phyloP scores from a whole-genome alignment of 2,113 vertebrate species.

The Centrocercus urophasianus region DNA sequence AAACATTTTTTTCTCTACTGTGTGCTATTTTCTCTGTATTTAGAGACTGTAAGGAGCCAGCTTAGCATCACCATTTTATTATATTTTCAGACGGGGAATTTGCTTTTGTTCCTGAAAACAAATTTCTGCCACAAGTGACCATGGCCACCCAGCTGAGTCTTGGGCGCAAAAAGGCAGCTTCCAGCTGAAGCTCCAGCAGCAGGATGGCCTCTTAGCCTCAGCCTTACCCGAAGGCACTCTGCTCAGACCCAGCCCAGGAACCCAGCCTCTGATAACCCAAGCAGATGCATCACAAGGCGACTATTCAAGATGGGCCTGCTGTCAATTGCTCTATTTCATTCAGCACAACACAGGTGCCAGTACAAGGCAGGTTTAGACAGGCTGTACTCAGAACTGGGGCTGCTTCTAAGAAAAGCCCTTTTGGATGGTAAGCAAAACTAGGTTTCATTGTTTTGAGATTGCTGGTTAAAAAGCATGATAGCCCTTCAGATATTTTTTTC shows the following conservation, averaged over 20 bases:
- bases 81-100: slow-evolving; percentile 13
- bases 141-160: not conserved
- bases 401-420: not conserved
- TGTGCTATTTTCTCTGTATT: slow-evolving; percentile 36
- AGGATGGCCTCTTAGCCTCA: not conserved
- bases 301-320: not conserved
- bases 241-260: not conserved
- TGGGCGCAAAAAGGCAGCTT: not conserved
- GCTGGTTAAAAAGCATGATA: not conserved
- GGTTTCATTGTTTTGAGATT: not conserved
- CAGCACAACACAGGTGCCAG: not conserved
- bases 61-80: slow-evolving; percentile 51
- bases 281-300: not conserved
- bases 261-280: not conserved
- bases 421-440: not conserved
- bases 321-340: not conserved
- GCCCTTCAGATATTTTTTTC: not conserved
- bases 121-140: not conserved
- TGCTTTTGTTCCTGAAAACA: not conserved
- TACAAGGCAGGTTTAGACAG: not conserved
- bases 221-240: not conserved
- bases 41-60: slow-evolving; percentile 38
- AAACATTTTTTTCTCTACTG: slow-evolving; percentile 51
- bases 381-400: not conserved
- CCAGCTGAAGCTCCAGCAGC: not conserved